Conservation (phyloP, 2,888 invertebrate genomes). For the Venustoraphidia nigricollis region DNA sequence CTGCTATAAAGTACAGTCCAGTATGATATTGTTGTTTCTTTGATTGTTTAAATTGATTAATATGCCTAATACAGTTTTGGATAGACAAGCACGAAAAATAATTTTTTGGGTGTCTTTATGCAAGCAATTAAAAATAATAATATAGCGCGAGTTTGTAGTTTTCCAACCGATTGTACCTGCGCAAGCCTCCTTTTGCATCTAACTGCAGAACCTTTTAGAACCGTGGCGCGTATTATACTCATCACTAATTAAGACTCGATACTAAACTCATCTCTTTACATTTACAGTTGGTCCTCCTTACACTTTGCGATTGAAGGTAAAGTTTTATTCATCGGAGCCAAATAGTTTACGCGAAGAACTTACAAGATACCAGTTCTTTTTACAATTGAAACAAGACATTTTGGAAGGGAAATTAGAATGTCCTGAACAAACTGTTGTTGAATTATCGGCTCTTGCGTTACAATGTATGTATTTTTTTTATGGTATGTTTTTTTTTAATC, state of each 20-base stretch:
- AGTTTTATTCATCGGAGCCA: slow-evolving; percentile 98
- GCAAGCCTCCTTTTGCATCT: too few species aligned
- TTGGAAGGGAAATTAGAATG: slow-evolving; percentile 82
- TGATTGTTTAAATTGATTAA: too few species aligned
- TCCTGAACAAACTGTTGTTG: slow-evolving; percentile 71
- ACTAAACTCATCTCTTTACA: neutral
- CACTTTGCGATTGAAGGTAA: slow-evolving; percentile 87
- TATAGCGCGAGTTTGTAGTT: too few species aligned
- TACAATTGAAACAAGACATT: slow-evolving; percentile 93
- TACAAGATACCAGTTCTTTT: slow-evolving; percentile 94
- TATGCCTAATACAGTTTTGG: too few species aligned
- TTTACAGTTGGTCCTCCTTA: slow-evolving; percentile 86
- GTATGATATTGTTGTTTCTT: too few species aligned
- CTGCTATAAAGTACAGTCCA: too few species aligned
- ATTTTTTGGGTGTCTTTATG: too few species aligned
- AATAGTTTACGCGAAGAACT: slow-evolving; percentile 92
- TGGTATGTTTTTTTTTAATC: neutral
- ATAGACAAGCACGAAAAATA: too few species aligned
- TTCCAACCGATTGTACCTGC: too few species aligned
- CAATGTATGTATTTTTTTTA: slow-evolving; percentile 56
- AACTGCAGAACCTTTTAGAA: too few species aligned
- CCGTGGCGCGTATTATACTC: neutral
- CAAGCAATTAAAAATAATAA: too few species aligned
- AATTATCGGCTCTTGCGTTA: slow-evolving; percentile 79
- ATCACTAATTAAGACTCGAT: neutral